phyloP scores from a whole-genome alignment of 2,797 vertebrate genomes.

The Argya squamiceps region DNA sequence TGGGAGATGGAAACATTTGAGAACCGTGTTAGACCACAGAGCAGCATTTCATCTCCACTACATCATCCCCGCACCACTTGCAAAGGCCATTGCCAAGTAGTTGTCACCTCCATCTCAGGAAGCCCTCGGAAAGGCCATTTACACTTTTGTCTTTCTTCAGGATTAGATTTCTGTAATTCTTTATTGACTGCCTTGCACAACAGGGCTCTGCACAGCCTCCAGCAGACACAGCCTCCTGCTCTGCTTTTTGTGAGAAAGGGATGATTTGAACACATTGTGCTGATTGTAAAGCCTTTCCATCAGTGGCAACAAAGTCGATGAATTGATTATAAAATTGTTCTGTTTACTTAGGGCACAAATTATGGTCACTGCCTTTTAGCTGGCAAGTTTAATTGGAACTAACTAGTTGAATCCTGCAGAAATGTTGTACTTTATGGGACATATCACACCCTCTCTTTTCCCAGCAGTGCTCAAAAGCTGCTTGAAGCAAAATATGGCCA shows the following conservation, averaged over 20 bases:
- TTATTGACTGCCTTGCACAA: constrained; percentile 65
- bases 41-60: background rate
- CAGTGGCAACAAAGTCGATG: background rate
- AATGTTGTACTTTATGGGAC: background rate
- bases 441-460: background rate
- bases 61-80: background rate
- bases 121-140: constrained; percentile 61
- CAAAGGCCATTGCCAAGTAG: constrained; percentile 28
- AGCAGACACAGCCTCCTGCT: constrained; percentile 27
- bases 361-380: background rate
- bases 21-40: background rate
- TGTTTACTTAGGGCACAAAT: background rate
- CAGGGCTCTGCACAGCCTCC: constrained; percentile 41
- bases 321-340: constrained; percentile 12
- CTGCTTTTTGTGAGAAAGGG: background rate
- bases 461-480: constrained; percentile 1
- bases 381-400: background rate
- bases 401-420: background rate
- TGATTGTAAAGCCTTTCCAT: background rate
- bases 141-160: constrained; percentile 65
- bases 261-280: background rate
- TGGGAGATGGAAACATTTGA: background rate
- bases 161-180: constrained; percentile 72
- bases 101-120: constrained; percentile 61
- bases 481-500: background rate